Base-by-base conservation (phyloP, 2,888 invertebrate species). In the Diachrysia chrysitis region DNA sequence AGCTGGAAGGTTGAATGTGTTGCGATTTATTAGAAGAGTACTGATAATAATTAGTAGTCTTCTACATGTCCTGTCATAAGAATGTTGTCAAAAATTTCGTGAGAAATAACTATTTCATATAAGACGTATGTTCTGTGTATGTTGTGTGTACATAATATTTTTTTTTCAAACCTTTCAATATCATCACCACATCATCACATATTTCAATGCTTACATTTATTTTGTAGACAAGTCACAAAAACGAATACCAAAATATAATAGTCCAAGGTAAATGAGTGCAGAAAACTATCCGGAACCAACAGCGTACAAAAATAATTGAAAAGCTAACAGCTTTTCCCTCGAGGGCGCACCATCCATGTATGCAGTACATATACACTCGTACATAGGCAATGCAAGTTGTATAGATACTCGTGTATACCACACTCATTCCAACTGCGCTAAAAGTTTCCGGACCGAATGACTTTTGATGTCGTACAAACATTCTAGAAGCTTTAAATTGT, bases 391-490 rank as follows among this genome's bases (percentile, higher is more conserved):
- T 37, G 14, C 3, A 37, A 4, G 4, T 37, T 29, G 29, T 29
- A 29, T 29, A 29, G 29, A 29, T 29, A 29, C 29, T 29, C 29
- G 32, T 32, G 10, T 32, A 32, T 10, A 7, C 5, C 23, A 3
- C 25, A 37, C 70, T 66, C 60, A 46, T 37, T 46, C 54, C 58
- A 10, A 14, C 32, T 10, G 54, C 25, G 54, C 54, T 66, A 42
- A 37, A 61, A 51, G 63, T 61, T 71, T 76, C 73, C 76, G 66
- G 60, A 21, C 21, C 23, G 32, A 21, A 60, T 46, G 21, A 6
- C n/a, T 37, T 16, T 9, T n/a, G n/a, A n/a, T 51, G 48, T 12
- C 48, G 12, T 10, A 48, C 19, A 0, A 51, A 51, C 48, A 51
- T 51, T 51, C 48, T 51, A 51, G 17, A 19, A 51, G 48, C 48